Conservation (phyloP, 2,888 invertebrate species). For the Dolichomitus sp. region DNA sequence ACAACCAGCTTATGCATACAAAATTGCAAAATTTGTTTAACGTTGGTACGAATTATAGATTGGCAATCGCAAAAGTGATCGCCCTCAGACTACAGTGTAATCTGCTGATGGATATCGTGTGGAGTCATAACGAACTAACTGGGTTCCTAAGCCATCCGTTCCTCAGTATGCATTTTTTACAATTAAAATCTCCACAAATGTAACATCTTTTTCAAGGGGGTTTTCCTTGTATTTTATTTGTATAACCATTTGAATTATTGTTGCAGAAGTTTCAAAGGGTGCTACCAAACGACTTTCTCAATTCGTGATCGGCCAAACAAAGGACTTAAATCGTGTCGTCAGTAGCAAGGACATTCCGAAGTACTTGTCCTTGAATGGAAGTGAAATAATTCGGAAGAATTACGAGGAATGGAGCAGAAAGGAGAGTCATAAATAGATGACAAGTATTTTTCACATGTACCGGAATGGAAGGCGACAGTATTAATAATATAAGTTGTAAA, state of each 20-base stretch:
- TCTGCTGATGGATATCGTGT: neutral
- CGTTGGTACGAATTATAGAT: neutral
- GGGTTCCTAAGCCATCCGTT: neutral
- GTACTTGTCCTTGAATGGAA: neutral
- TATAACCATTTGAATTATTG: neutral
- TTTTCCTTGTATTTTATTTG: neutral
- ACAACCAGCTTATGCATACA: neutral
- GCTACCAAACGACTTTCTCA: constrained; percentile 8
- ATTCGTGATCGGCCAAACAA: constrained; percentile 5
- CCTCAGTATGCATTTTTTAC: neutral
- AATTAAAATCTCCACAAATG: neutral
- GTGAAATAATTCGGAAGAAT: neutral
- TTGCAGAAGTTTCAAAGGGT: neutral
- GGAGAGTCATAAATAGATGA: constrained; percentile 10
- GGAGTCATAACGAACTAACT: neutral
- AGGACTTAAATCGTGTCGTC: neutral
- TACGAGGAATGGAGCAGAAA: neutral
- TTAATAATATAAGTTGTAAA: neutral
- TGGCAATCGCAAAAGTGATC: neutral
- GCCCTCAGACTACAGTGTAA: neutral
- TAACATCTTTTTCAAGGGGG: neutral
- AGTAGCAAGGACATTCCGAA: constrained; percentile 1
- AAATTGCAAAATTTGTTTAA: neutral
- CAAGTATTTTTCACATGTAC: neutral
- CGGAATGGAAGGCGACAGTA: neutral